These are phyloP conservation scores for Anguilla pacifica DNA, from an alignment of 2,797 vertebrate species.

Conservation along the genomic window DNA sequence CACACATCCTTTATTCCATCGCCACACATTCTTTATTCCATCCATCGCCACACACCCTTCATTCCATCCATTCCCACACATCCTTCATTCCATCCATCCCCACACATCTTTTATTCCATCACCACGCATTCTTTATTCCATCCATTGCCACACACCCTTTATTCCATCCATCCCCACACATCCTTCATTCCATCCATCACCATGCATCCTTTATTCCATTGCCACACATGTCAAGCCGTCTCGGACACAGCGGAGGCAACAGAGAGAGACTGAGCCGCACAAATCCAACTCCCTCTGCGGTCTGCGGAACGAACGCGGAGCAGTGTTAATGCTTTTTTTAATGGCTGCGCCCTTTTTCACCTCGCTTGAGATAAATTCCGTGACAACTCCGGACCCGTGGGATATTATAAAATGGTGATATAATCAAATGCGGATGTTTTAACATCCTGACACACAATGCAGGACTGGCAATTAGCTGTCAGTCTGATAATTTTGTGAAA, in stretches of 20 bases:
- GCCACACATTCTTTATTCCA: no score
- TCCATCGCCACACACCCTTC: no score
- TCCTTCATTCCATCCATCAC: no score
- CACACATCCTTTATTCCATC: no score
- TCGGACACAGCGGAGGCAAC: not conserved
- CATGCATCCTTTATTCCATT: slow-evolving; percentile 11
- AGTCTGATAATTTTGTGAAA: not conserved
- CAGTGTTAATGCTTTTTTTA: not conserved
- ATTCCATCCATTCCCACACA: no score
- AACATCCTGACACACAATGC: not conserved
- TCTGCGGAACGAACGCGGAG: not conserved
- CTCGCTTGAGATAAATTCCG: not conserved
- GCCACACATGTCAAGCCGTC: not conserved
- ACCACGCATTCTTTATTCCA: no score
- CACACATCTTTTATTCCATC: no score
- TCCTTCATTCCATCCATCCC: no score
- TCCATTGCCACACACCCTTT: no score
- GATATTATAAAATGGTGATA: not conserved
- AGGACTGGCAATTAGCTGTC: slow-evolving; percentile 2
- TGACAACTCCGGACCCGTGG: not conserved
- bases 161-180: no score
- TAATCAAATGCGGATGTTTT: not conserved
- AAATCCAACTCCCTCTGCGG: not conserved
- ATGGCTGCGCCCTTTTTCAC: slow-evolving; percentile 13
- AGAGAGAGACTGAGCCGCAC: not conserved